Evolutionary conservation across 2,888 invertebrate genomes (phyloP), one percentile per base, ranked within the genome.

Genomic region (Hyalella azteca): DNA sequence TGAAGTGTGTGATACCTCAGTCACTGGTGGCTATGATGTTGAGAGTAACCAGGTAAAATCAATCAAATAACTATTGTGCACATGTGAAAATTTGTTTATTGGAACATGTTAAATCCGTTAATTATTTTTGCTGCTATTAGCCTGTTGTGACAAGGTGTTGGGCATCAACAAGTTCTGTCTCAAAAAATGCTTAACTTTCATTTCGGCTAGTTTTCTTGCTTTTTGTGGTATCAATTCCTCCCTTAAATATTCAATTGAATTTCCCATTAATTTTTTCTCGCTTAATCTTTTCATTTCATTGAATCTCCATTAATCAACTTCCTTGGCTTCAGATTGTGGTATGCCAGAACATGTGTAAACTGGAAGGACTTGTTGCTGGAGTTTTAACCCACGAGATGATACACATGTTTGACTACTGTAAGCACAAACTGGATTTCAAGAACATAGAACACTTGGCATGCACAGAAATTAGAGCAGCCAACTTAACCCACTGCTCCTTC

Each of bases 321-420:
- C 32, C 77, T 29, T 50, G 79, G 81, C 89, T 89, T 13, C 88
- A 93, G 93, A 92, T 98, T 83, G 93, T 98, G 0, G 91, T 98
- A 1, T 98, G 97, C 86, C 95, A 97, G 87, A 97, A 97, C 88
- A 93, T 92, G 79, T 93, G 93, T 0, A 90, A 88, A 29, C 90
- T 89, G 39, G 90, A 92, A 87, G 91, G 92, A 15, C 90, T 92
- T 87, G 91, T 95, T 0, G 93, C 94, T 87, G 93, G 93, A 32
- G 93, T 96, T 0, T 87, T 98, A 59, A 92, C 93, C 0, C 98
- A 98, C 86, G 98, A 98, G 88, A 91, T 98, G 91, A 93, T 97
- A 73, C 98, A 98, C 88, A 97, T 97, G 95, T 97, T 96, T 87
- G 98, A 98, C 88, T 94, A 92, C 87, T 98, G 98, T 87, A 91